Base-by-base conservation (phyloP, 2,888 invertebrate genomes). In the Platynereis dumerilii region DNA sequence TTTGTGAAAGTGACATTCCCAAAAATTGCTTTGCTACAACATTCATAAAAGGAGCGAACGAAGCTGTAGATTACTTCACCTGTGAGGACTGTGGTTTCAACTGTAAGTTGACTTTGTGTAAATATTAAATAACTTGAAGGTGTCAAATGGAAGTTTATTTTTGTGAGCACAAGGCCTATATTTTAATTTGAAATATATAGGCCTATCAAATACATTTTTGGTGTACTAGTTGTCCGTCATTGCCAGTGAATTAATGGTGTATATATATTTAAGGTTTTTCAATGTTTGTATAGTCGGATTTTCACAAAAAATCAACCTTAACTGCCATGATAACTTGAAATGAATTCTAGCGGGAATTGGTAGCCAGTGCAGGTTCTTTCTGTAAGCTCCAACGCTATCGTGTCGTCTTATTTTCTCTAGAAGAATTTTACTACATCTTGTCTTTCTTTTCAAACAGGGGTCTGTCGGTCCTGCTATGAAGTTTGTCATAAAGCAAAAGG, bases 41-140 rank as follows among this genome's bases (percentile, higher is more conserved):
- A 2, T 79, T 75, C 60, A 70, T 75, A 39, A 71, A 71, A 29
- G 72, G 67, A 1, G 69, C 68, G 17, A 65, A 60, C 2, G 71
- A 72, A 34, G 69, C 71, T 2, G 75, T 79, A 10, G 80, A 80
- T 66, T 80, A 80, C 66, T 80, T 78, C 66, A 71, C 75, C n/a
- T 80, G 80, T 68, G 67, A 72, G 55, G 68, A 72, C 22, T 80
- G 80, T 67, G 67, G 68, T 28, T 75, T 79, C 58, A 79, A 80
- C 65, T 80, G 80, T 80, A 71, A 75, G 76, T 72, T 34, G 34
- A 7, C 7, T 7, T 52, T 22, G 24, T 52, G 5, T 34, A 34
- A 5, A 34, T 12, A 34, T 34, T 34, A 34, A 34, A 7, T 34
- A 34, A 34, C 26, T 7, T 24, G 17, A 55, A 20, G 3, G 7